Evolutionary conservation across 2,797 vertebrate genomes (phyloP).

Genomic region (Lemur catta): DNA sequence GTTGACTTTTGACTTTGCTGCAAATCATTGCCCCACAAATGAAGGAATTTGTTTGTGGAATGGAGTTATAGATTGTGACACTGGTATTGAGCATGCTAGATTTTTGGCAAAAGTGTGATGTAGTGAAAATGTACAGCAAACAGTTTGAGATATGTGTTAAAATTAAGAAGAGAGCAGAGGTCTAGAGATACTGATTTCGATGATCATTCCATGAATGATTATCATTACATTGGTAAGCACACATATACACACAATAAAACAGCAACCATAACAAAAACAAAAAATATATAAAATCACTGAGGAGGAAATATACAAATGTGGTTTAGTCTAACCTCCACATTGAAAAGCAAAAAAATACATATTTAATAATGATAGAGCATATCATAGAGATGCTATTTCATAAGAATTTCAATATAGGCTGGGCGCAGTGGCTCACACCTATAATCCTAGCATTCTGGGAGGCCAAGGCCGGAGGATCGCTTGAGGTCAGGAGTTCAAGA

Average conservation of each 20-base stretch:
- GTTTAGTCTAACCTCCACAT: not conserved
- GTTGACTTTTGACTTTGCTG: not conserved
- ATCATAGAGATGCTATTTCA: not conserved
- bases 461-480: too few species aligned
- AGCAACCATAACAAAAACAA: not conserved
- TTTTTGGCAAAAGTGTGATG: not conserved
- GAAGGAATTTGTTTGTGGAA: not conserved
- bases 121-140: not conserved
- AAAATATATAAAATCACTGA: not conserved
- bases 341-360: not conserved
- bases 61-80: not conserved
- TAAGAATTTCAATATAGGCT: not conserved
- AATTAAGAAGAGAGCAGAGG: not conserved
- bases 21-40: not conserved
- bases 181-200: not conserved
- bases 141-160: not conserved
- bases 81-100: not conserved
- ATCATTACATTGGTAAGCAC: not conserved
- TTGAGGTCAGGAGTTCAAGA: too few species aligned
- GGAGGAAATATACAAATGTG: not conserved
- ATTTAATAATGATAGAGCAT: not conserved
- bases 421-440: too few species aligned
- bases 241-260: not conserved
- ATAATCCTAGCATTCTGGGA: too few species aligned
- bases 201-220: not conserved